A percentile compares a stretch with the other conserved stretches of the same genome.
phyloP scores from a whole-genome alignment of 2,888 invertebrate species.

The Sarcophaga rosellei region DNA sequence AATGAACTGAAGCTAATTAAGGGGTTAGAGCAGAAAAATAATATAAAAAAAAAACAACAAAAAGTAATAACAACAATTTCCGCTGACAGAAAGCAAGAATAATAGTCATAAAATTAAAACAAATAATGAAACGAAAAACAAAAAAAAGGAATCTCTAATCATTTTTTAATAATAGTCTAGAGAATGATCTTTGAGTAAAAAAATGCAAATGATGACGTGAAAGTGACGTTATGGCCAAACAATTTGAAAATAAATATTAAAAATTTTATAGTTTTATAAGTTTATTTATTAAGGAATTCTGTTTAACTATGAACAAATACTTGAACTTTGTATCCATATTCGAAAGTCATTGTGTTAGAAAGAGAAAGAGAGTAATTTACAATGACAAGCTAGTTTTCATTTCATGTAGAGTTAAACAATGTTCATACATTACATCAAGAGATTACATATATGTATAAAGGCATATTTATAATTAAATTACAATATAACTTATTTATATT shows the following conservation, averaged over 20 bases:
- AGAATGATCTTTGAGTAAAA: neutral
- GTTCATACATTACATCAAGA: too few species aligned
- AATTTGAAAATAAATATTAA: neutral
- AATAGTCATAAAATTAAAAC: neutral
- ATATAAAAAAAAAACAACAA: neutral
- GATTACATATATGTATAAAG: too few species aligned
- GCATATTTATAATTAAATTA: too few species aligned
- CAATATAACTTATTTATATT: too few species aligned
- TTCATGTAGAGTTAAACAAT: too few species aligned
- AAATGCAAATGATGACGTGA: neutral
- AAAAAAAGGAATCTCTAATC: neutral
- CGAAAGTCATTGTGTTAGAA: too few species aligned
- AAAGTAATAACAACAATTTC: neutral
- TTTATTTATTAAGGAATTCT: neutral
- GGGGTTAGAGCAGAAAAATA: neutral
- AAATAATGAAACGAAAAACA: neutral
- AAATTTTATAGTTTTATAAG: too few species aligned
- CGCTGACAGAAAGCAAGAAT: neutral
- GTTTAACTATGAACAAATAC: neutral
- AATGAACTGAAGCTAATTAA: neutral
- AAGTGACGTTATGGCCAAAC: conserved; percentile 5
- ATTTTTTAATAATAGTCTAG: neutral
- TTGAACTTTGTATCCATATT: too few species aligned
- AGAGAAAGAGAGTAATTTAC: too few species aligned
- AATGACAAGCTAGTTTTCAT: too few species aligned